Conservation (phyloP, 2,888 invertebrate genomes). For the Drosophila rellima region DNA sequence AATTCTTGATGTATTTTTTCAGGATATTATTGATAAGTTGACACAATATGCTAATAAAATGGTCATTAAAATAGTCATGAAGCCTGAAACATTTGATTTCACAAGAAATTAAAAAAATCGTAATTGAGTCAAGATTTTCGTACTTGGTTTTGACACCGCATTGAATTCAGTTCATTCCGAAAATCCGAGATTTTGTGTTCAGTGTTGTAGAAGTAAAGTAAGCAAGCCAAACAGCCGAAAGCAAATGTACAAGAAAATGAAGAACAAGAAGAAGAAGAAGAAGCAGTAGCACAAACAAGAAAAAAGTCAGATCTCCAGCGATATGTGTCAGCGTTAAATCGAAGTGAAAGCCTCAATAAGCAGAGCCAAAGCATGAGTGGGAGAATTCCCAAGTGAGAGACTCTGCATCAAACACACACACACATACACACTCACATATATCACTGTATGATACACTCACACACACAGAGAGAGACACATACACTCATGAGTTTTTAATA, state of each 20-base stretch:
- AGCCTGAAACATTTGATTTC: no score
- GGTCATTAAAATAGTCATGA: no score
- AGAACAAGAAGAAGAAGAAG: conserved; percentile 1
- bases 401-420: not conserved
- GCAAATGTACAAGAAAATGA: conserved; percentile 22
- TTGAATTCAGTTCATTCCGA: no score
- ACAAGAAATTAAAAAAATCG: no score
- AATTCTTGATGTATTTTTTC: no score
- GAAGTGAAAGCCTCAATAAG: conserved; percentile 67
- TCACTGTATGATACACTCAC: not conserved
- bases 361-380: conserved; percentile 25
- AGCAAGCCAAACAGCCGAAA: conserved; percentile 39
- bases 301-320: conserved; percentile 50
- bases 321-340: conserved; percentile 78
- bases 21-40: no score
- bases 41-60: no score
- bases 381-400: conserved; percentile 5
- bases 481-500: conserved; percentile 74
- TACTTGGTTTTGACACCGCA: no score
- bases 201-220: conserved; percentile 15
- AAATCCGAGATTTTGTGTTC: no score
- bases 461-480: not conserved
- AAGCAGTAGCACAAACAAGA: not conserved
- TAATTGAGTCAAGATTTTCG: no score
- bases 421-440: not conserved